Percentiles rank a stretch among this genome's conserved stretches.
Conservation (phyloP, 2,888 invertebrate species). For the Cephus nigrinus region DNA sequence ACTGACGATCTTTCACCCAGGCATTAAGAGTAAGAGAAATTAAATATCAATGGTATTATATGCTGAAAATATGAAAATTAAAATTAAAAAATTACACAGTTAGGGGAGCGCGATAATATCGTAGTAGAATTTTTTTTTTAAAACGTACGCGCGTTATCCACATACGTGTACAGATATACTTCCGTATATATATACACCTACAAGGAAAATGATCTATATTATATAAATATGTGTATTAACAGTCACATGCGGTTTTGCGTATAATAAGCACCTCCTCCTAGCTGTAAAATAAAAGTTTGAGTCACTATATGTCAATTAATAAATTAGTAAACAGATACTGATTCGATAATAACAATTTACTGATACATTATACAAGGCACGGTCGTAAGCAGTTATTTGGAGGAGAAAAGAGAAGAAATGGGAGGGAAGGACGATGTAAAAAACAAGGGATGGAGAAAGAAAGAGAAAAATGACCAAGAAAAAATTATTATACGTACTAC, state of each 20-base stretch:
- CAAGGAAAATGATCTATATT: neutral
- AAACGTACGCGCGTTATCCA: neutral
- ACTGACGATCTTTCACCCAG: neutral
- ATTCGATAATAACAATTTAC: slow-evolving; percentile 40
- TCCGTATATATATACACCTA: neutral
- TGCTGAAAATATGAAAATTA: slow-evolving; percentile 32
- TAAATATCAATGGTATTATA: slow-evolving; percentile 28
- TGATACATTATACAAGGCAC: slow-evolving; percentile 37
- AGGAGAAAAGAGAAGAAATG: slow-evolving; percentile 16
- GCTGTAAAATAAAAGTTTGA: slow-evolving; percentile 60
- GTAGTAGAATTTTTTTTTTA: too few relatives aligned
- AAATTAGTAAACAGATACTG: slow-evolving; percentile 51
- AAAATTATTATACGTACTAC: slow-evolving; percentile 9
- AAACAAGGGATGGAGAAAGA: slow-evolving; percentile 37
- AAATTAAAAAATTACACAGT: slow-evolving; percentile 18
- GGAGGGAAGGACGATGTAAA: slow-evolving; percentile 19
- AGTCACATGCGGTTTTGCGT: slow-evolving; percentile 55
- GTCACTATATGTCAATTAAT: slow-evolving; percentile 56
- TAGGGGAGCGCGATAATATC: neutral
- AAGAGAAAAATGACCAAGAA: slow-evolving; percentile 32
- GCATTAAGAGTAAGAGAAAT: slow-evolving; percentile 12
- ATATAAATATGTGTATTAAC: slow-evolving; percentile 16
- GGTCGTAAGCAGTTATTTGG: slow-evolving; percentile 28
- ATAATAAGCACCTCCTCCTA: slow-evolving; percentile 63
- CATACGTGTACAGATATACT: neutral